Evolutionary conservation across 92 coral and sea anemone genomes (phyloP).

Genomic region (Phenganax subtilis): DNA sequence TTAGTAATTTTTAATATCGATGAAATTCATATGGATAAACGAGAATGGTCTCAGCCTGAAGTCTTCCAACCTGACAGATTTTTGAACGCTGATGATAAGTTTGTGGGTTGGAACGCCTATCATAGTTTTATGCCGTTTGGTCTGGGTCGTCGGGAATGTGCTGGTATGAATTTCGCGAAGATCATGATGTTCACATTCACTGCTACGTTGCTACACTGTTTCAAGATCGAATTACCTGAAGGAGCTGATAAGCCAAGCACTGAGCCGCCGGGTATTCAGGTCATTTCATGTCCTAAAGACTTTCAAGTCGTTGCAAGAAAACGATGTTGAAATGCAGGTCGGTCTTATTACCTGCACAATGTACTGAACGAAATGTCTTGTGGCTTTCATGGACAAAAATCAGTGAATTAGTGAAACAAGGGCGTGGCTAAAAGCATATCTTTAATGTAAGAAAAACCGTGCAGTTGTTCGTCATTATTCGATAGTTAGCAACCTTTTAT

Average conservation of each 20-base stretch:
- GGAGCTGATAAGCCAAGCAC: slow-evolving; percentile 45
- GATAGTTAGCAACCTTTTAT: too few relatives aligned
- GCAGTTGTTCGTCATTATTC: too few relatives aligned
- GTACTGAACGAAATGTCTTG: too few relatives aligned
- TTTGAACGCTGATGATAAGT: slow-evolving; percentile 51
- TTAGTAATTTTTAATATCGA: slow-evolving; percentile 44
- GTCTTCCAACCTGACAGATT: slow-evolving; percentile 45
- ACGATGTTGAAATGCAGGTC: neutral
- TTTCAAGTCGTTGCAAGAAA: slow-evolving; percentile 10
- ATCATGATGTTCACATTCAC: slow-evolving; percentile 47
- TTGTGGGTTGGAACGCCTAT: slow-evolving; percentile 25
- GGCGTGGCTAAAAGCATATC: too few relatives aligned
- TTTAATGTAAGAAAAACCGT: too few relatives aligned
- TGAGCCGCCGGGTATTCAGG: slow-evolving; percentile 7
- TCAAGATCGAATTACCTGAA: slow-evolving; percentile 51
- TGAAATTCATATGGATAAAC: slow-evolving; percentile 55
- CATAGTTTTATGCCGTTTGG: slow-evolving; percentile 48
- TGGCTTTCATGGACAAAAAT: too few relatives aligned
- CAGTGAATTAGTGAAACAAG: too few relatives aligned
- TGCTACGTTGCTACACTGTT: slow-evolving; percentile 47
- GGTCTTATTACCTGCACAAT: too few relatives aligned
- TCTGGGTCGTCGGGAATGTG: slow-evolving; percentile 45
- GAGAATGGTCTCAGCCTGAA: slow-evolving; percentile 50
- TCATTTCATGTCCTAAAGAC: neutral
- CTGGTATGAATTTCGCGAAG: slow-evolving; percentile 49